These are phyloP conservation scores for Philypnodon macrostomus DNA, from an alignment of 2,797 vertebrate species.

Conservation along the genomic window DNA sequence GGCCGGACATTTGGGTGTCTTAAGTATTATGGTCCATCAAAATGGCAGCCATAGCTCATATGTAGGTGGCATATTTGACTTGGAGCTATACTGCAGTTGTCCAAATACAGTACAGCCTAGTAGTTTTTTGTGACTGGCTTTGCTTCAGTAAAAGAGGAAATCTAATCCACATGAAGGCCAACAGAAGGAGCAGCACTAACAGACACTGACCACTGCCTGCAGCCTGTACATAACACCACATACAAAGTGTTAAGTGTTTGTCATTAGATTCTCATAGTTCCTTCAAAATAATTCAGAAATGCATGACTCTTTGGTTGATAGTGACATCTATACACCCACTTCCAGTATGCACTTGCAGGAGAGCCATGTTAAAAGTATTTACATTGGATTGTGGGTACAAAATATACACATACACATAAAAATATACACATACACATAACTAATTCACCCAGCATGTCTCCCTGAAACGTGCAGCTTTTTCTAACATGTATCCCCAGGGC, in stretches of 20 bases:
- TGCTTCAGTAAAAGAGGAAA: conserved; percentile 14
- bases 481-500: conserved; percentile 18
- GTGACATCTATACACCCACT: neutral
- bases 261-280: too few relatives aligned
- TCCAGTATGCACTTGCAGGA: too few relatives aligned
- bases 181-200: conserved; percentile 8
- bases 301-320: conserved; percentile 7
- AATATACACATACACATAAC: too few relatives aligned
- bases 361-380: too few relatives aligned
- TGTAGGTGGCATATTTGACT: too few relatives aligned
- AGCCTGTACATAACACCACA: conserved; percentile 7
- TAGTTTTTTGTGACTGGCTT: too few relatives aligned
- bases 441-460: conserved; percentile 34
- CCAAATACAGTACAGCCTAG: too few relatives aligned
- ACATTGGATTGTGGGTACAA: conserved; percentile 1
- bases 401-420: conserved; percentile 16
- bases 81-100: too few relatives aligned
- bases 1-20: too few relatives aligned
- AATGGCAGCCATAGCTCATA: too few relatives aligned
- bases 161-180: conserved; percentile 22
- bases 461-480: conserved; percentile 20
- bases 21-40: too few relatives aligned
- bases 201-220: conserved; percentile 11
- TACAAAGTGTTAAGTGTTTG: conserved; percentile 1
- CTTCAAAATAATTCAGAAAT: too few relatives aligned